Percentiles rank a stretch among this genome's conserved stretches.
Evolutionary conservation across 2,797 vertebrate genomes (phyloP).

Genomic region (Rhinatrema bivittatum): DNA sequence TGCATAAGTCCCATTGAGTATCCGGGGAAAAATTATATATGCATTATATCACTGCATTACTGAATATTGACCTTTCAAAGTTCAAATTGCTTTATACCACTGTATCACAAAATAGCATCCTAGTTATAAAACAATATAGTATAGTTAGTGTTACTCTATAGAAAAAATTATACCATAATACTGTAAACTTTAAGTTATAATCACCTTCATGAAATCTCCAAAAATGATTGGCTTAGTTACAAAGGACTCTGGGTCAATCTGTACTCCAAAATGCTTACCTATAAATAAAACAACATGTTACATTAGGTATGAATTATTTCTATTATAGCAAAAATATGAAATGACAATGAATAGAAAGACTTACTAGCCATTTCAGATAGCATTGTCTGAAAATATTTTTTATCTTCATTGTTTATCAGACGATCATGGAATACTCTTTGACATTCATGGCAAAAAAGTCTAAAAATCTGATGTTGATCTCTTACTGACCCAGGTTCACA

Average conservation of each 20-base stretch:
- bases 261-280: slow-evolving; percentile 73
- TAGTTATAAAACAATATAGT: no score
- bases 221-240: slow-evolving; percentile 69
- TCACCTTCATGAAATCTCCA: slow-evolving; percentile 77
- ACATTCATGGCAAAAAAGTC: slow-evolving; percentile 76
- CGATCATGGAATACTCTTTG: slow-evolving; percentile 76
- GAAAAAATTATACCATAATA: no score
- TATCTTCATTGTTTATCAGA: slow-evolving; percentile 74
- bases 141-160: no score
- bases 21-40: no score
- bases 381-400: slow-evolving; percentile 71
- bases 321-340: not conserved
- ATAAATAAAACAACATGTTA: slow-evolving; percentile 19
- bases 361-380: slow-evolving; percentile 76
- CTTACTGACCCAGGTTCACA: slow-evolving; percentile 61
- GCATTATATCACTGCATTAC: no score
- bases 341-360: slow-evolving; percentile 5
- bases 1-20: no score
- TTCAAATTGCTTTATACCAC: no score
- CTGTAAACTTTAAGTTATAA: no score
- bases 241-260: slow-evolving; percentile 63
- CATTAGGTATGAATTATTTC: not conserved
- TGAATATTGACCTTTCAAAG: no score
- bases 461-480: slow-evolving; percentile 71
- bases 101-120: no score